A percentile compares a stretch with the other conserved stretches of the same genome.
Evolutionary conservation across 2,888 invertebrate species (phyloP).

Genomic region (Diaprepes abbreviatus): DNA sequence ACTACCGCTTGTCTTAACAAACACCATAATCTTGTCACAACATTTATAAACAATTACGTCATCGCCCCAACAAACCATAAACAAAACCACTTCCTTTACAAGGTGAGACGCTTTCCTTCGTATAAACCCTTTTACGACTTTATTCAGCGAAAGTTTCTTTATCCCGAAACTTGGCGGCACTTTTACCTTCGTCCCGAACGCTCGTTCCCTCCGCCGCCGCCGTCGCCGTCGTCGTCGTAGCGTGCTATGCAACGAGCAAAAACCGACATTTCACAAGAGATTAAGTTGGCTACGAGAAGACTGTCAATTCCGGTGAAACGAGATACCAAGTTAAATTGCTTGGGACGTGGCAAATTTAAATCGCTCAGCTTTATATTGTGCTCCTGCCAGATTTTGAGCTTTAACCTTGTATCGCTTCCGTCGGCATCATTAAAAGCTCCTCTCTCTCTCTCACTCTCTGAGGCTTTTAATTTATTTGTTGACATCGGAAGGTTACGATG

Average conservation of each 20-base stretch:
- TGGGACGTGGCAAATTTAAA: conserved; percentile 47
- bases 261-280: conserved; percentile 57
- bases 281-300: conserved; percentile 53
- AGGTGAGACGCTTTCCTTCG: conserved; percentile 20
- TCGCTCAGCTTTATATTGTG: conserved; percentile 45
- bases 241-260: conserved; percentile 48
- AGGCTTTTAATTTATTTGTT: conserved; percentile 38
- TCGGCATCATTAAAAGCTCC: conserved; percentile 37
- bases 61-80: neutral
- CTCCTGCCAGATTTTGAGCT: conserved; percentile 43
- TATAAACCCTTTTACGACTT: conserved; percentile 34
- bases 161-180: conserved; percentile 51
- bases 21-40: too few species aligned
- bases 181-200: conserved; percentile 53
- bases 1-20: too few species aligned
- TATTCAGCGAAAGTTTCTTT: conserved; percentile 44
- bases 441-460: too few species aligned
- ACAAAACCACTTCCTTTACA: conserved; percentile 15
- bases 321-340: conserved; percentile 46
- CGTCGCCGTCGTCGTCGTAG: conserved; percentile 11
- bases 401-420: conserved; percentile 42
- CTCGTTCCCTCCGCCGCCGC: neutral
- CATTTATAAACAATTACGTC: too few species aligned
- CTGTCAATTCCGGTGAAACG: conserved; percentile 53
- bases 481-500: conserved; percentile 35